These are phyloP conservation scores for Ginglymostoma cirratum DNA, from an alignment of 2,113 vertebrate species.

Conservation along the genomic window DNA sequence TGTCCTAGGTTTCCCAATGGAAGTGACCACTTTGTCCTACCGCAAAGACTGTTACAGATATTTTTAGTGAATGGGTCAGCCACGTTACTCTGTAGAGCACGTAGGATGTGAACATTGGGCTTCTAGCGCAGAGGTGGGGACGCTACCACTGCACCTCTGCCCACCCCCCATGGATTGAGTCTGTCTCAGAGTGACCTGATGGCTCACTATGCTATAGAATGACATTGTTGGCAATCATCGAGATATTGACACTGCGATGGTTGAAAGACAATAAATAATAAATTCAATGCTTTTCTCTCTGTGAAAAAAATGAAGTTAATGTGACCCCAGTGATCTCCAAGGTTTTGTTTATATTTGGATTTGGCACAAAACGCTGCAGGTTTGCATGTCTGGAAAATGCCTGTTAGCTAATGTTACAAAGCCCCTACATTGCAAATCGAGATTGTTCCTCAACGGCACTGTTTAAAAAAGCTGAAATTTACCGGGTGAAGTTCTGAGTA, in stretches of 20 bases:
- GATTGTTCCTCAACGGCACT: not conserved
- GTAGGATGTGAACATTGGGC: too few species aligned
- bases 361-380: not conserved
- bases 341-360: not conserved
- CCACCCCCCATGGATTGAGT: too few species aligned
- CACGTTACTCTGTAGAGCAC: too few species aligned
- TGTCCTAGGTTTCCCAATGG: too few species aligned
- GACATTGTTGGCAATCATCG: not conserved
- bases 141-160: too few species aligned
- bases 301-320: not conserved
- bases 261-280: not conserved
- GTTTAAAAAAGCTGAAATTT: not conserved
- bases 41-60: too few species aligned
- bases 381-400: not conserved
- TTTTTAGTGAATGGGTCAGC: too few species aligned
- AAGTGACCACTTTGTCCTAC: too few species aligned
- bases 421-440: not conserved
- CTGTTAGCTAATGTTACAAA: not conserved
- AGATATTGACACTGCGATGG: not conserved
- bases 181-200: too few species aligned
- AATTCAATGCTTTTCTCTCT: not conserved
- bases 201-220: not conserved
- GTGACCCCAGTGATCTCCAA: not conserved
- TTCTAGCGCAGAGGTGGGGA: too few species aligned
- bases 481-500: not conserved